Conservation (phyloP, 1,140 invertebrate genomes). For the Megathymus violae region DNA sequence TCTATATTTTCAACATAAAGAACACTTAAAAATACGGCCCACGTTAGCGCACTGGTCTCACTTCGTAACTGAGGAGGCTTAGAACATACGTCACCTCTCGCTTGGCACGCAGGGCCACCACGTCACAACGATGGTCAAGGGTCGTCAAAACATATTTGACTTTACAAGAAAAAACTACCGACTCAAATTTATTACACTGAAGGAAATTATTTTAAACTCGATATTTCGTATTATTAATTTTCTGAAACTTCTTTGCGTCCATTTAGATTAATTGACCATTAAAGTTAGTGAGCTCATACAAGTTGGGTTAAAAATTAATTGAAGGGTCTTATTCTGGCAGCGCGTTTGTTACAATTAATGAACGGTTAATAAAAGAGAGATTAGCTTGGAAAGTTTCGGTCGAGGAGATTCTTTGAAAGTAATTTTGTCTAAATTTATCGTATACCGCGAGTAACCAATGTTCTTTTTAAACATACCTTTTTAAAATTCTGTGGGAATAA, state of each 20-base stretch:
- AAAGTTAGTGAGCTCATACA: conserved; percentile 29
- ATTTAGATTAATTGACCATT: conserved; percentile 21
- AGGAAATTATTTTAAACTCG: too few species aligned
- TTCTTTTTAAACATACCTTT: conserved; percentile 7
- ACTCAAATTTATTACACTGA: too few species aligned
- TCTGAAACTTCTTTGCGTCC: neutral
- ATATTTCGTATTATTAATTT: neutral
- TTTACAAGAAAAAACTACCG: too few species aligned
- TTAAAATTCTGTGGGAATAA: conserved; percentile 1
- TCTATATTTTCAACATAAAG: too few species aligned
- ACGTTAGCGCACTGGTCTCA: too few species aligned
- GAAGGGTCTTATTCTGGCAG: conserved; percentile 6
- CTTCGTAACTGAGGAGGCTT: too few species aligned
- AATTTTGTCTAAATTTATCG: conserved; percentile 28
- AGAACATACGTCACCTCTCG: too few species aligned
- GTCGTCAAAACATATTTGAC: too few species aligned
- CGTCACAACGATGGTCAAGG: too few species aligned
- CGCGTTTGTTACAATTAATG: conserved; percentile 28
- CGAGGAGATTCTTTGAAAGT: conserved; percentile 17
- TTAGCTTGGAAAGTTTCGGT: conserved; percentile 23
- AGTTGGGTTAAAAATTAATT: conserved; percentile 34
- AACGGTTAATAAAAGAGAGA: conserved; percentile 34
- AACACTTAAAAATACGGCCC: too few species aligned
- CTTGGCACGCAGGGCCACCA: too few species aligned
- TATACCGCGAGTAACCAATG: conserved; percentile 24